phyloP scores from a whole-genome alignment of 1,140 invertebrate species.

The Aphis gossypii region DNA sequence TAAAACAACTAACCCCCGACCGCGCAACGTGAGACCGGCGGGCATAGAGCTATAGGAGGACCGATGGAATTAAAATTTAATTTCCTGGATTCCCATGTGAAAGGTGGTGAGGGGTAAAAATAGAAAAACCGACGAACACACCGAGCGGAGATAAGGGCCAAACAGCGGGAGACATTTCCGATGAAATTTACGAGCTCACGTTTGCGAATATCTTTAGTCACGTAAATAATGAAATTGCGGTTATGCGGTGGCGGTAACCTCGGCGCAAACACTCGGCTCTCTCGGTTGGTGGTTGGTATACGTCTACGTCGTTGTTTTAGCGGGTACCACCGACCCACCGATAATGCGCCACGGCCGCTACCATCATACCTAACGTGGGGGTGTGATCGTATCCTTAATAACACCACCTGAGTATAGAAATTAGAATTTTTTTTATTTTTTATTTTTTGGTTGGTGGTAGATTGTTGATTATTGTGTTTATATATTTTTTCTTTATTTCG shows the following conservation, averaged over 20 bases:
- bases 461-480: background rate
- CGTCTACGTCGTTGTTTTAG: background rate
- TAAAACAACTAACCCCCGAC: slow-evolving; percentile 40
- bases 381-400: background rate
- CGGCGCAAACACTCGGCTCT: background rate
- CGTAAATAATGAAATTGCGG: slow-evolving; percentile 38
- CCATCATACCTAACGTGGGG: background rate
- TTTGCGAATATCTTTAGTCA: slow-evolving; percentile 27
- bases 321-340: background rate
- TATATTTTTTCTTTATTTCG: background rate
- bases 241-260: background rate
- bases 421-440: background rate
- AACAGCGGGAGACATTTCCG: slow-evolving; percentile 35
- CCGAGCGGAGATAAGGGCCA: background rate
- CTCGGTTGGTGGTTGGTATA: background rate
- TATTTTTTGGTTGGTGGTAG: background rate
- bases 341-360: background rate
- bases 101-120: background rate
- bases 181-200: slow-evolving; percentile 37
- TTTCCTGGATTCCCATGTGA: slow-evolving; percentile 13
- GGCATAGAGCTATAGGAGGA: background rate
- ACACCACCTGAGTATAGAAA: background rate
- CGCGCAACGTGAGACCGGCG: background rate
- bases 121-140: background rate
- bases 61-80: slow-evolving; percentile 47